Percentiles rank a stretch among this genome's conserved stretches.
These are phyloP conservation scores for Aricia artaxerxes DNA, from an alignment of 2,888 invertebrate genomes.

Conservation along the genomic window DNA sequence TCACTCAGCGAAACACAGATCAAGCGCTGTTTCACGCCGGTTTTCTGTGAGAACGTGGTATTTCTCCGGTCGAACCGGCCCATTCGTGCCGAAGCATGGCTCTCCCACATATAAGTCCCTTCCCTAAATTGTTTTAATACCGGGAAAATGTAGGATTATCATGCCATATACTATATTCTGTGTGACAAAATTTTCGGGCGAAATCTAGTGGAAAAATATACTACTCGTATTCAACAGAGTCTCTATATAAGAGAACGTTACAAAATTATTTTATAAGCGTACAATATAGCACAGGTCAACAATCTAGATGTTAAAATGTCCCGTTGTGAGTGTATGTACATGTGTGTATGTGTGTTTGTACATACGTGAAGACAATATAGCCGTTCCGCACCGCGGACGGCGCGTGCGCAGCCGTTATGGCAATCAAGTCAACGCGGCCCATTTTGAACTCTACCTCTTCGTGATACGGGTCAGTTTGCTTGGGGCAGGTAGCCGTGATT, in stretches of 20 bases:
- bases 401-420: slow-evolving; percentile 50
- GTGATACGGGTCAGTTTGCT: slow-evolving; percentile 8
- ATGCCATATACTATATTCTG: no score
- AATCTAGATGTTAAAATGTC: slow-evolving; percentile 16
- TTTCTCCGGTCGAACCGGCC: no score
- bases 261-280: slow-evolving; percentile 10
- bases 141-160: no score
- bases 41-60: no score
- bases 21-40: no score
- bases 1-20: no score
- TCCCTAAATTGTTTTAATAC: no score
- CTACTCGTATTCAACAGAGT: no score
- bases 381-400: slow-evolving; percentile 43
- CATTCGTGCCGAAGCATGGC: no score
- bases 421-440: slow-evolving; percentile 42
- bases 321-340: slow-evolving; percentile 1
- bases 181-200: background rate
- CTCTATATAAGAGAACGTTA: background rate
- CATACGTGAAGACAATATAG: slow-evolving; percentile 26
- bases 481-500: slow-evolving; percentile 16
- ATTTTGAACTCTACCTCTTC: background rate
- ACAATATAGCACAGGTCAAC: slow-evolving; percentile 15
- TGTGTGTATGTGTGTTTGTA: background rate
- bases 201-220: no score
- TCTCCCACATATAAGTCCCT: no score